Evolutionary conservation across 2,113 vertebrate genomes (phyloP), one percentile per base, ranked within the genome.

Genomic region (Gasterosteus aculeatus): DNA sequence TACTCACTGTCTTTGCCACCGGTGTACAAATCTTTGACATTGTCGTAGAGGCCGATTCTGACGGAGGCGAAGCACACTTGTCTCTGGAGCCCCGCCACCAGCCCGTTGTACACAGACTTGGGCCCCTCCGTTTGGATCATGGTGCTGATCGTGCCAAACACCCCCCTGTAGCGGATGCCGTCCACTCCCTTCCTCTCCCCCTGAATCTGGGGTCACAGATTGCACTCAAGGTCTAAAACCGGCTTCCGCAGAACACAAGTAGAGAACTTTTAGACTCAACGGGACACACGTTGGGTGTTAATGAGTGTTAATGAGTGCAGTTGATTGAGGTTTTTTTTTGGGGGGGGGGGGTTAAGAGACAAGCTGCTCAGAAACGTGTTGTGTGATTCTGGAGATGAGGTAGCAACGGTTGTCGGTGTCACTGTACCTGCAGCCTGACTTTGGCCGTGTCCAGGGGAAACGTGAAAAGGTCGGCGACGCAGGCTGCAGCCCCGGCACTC

Each of bases 31-130:
- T 92, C 88, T 82, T 93, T 95, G 41, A 95, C 95, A 0, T 85
- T 94, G 83, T 97, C 96, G 0, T 96, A 97, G 71, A 96, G 93
- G 57, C 96, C 95, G 0, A 96, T 96, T 53, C 96, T 87, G 71
- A 96, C 90, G 0, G 96, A 96, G 35, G 96, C 94, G 8, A 94
- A 96, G 89, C 94, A 95, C 87, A 95, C 53, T 47, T 97, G 96
- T 58, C 95, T 91, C 90, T 97, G 95, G 2, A 96, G 90, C 2
- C 96, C 96, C 0, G 96, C 95, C 0, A 96, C 91, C 75, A 96
- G 92, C 56, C 96, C 96, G 2, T 95, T 96, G 73, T 96, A 97
- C 53, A 96, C 88, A 18, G 95, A 95, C 78, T 38, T 60, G 0
- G 93, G 91, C 3, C 95, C 96, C 84, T 96, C 95, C 0, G 95